These are phyloP conservation scores for Leucoptera coffeella DNA, from an alignment of 2,888 invertebrate genomes.

Conservation along the genomic window DNA sequence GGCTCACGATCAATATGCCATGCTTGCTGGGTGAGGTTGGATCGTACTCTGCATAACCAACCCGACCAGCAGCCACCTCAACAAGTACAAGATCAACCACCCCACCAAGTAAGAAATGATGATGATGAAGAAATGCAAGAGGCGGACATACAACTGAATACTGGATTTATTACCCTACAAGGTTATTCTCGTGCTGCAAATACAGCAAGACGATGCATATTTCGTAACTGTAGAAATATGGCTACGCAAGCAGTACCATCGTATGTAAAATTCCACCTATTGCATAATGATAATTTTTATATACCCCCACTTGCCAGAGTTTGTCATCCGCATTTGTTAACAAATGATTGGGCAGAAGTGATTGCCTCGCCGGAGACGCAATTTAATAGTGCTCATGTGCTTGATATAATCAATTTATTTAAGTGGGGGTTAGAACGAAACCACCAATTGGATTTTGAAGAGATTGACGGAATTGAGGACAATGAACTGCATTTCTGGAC, in stretches of 20 bases:
- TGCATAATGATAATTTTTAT: not conserved
- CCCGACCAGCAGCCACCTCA: too few relatives aligned
- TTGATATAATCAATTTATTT: not conserved
- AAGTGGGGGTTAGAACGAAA: not conserved
- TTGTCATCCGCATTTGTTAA: not conserved
- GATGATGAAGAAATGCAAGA: not conserved
- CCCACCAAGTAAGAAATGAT: too few relatives aligned
- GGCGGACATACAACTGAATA: not conserved
- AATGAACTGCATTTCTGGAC: too few relatives aligned
- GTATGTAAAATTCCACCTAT: not conserved
- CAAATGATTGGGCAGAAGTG: too few relatives aligned
- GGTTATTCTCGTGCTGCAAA: too few relatives aligned
- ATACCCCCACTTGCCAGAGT: not conserved
- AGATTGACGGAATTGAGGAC: not conserved
- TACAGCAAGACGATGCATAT: not conserved
- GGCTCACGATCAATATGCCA: too few relatives aligned
- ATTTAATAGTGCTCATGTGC: not conserved
- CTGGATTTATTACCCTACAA: not conserved
- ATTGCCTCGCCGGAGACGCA: too few relatives aligned
- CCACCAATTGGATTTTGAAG: not conserved
- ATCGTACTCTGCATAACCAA: too few relatives aligned
- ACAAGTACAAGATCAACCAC: not conserved
- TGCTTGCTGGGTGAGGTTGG: too few relatives aligned
- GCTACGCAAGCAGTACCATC: not conserved
- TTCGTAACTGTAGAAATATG: not conserved